Evolutionary conservation across 1,140 invertebrate species (phyloP).

Genomic region (Microplitis demolitor): DNA sequence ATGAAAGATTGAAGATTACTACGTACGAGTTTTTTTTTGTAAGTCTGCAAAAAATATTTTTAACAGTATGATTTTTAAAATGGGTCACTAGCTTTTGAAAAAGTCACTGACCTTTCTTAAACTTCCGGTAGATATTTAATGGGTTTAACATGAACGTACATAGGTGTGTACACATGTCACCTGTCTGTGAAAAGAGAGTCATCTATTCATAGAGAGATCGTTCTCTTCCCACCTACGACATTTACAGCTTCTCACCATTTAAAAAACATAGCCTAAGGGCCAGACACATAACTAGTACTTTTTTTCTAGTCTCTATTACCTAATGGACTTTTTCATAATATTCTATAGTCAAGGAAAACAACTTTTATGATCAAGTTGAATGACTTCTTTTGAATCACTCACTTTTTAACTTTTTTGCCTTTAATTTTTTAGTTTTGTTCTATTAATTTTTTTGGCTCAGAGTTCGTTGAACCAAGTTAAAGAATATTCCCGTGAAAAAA

Average conservation of each 20-base stretch:
- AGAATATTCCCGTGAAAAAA: no score
- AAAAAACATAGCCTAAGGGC: slow-evolving; percentile 31
- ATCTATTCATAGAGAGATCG: slow-evolving; percentile 51
- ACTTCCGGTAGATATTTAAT: slow-evolving; percentile 36
- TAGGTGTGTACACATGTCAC: slow-evolving; percentile 40
- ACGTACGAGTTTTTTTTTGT: no score
- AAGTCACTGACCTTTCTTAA: slow-evolving; percentile 46
- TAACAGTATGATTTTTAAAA: neutral
- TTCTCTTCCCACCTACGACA: slow-evolving; percentile 24
- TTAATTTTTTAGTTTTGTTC: no score
- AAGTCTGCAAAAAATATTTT: no score
- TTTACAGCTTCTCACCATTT: neutral
- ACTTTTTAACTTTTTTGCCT: neutral
- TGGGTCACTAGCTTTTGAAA: slow-evolving; percentile 34
- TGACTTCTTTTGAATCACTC: neutral
- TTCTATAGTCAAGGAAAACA: neutral
- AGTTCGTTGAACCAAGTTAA: neutral
- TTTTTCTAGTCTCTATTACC: neutral
- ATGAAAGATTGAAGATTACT: no score
- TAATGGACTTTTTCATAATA: slow-evolving; percentile 29
- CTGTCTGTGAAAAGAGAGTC: slow-evolving; percentile 48
- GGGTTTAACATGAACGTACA: slow-evolving; percentile 27
- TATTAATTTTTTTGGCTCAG: neutral
- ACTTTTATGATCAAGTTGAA: neutral
- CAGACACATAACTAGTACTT: slow-evolving; percentile 33